These are phyloP conservation scores for Intellagama lesueurii DNA, from an alignment of 2,797 vertebrate genomes.

Conservation along the genomic window DNA sequence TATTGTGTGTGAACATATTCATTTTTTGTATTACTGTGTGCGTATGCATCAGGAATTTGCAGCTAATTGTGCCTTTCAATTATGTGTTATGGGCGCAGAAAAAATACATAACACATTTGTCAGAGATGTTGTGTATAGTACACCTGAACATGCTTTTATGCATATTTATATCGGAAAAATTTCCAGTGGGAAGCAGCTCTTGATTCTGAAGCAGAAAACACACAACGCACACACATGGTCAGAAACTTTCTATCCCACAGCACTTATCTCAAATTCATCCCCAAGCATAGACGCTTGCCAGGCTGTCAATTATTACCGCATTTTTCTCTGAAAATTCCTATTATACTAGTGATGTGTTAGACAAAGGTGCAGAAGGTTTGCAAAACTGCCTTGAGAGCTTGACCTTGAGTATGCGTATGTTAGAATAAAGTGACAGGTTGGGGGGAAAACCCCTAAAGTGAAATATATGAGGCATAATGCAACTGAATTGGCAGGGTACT, in stretches of 20 bases:
- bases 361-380: not conserved
- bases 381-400: not conserved
- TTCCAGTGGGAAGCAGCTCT: not conserved
- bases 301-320: not conserved
- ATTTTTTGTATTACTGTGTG: not conserved
- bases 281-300: slow-evolving; percentile 17
- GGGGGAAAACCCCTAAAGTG: not conserved
- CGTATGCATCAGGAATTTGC: not conserved
- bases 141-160: not conserved
- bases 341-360: not conserved
- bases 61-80: not conserved
- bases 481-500: not conserved
- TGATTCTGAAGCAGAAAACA: slow-evolving; percentile 5
- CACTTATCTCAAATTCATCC: not conserved
- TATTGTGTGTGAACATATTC: not conserved
- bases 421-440: not conserved
- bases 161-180: not conserved
- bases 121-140: not conserved
- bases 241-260: not conserved
- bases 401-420: not conserved
- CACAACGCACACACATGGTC: not conserved
- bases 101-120: not conserved
- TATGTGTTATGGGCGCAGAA: not conserved
- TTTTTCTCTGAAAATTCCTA: slow-evolving; percentile 25
- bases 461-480: not conserved